Percentiles rank a stretch among this genome's conserved stretches.
Evolutionary conservation across 2,888 invertebrate genomes (phyloP).

Genomic region (Chaetoderma sp.): DNA sequence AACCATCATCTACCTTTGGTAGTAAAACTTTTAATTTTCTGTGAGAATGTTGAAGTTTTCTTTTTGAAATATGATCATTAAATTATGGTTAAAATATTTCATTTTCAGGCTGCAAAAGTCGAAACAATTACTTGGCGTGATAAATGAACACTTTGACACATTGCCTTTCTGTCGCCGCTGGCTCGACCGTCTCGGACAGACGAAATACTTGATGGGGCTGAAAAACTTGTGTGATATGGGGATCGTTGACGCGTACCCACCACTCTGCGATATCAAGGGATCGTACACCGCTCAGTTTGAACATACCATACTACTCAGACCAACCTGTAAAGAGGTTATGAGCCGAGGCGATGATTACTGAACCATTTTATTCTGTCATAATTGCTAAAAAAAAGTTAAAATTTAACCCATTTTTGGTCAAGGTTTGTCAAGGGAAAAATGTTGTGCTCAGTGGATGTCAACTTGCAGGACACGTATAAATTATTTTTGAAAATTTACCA

Average conservation of each 20-base stretch:
- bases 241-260: conserved; percentile 98
- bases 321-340: conserved; percentile 98
- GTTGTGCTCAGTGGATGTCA: too few species aligned
- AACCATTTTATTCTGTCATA: too few species aligned
- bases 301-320: conserved; percentile 96
- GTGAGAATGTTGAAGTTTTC: too few species aligned
- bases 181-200: conserved; percentile 96
- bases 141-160: conserved; percentile 97
- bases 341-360: conserved; percentile 97
- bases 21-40: too few species aligned
- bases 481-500: too few species aligned
- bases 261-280: conserved; percentile 95
- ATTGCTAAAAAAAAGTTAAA: too few species aligned
- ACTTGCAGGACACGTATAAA: too few species aligned
- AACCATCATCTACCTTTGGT: too few species aligned
- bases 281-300: conserved; percentile 99
- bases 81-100: too few species aligned
- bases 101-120: conserved; percentile 84
- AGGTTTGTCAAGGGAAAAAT: too few species aligned
- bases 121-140: conserved; percentile 88
- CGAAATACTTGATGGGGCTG: conserved; percentile 97
- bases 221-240: conserved; percentile 98
- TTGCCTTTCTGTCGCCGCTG: conserved; percentile 99
- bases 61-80: too few species aligned
- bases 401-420: too few species aligned